Evolutionary conservation across 2,888 invertebrate genomes (phyloP), one percentile per base, ranked within the genome.

Genomic region (Plagodis dolabraria): DNA sequence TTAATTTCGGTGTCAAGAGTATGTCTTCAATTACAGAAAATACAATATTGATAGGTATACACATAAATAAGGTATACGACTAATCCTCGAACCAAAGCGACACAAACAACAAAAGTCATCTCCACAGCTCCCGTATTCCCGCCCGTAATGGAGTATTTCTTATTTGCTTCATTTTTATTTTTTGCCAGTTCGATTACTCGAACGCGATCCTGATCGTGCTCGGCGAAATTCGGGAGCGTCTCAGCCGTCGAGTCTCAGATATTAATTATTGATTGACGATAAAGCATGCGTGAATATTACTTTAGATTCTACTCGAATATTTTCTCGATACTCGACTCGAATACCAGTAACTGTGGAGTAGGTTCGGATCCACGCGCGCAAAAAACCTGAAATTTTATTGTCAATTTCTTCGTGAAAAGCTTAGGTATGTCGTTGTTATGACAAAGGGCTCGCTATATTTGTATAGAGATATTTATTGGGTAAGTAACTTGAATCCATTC

Each of bases 201-300:
- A 90, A 92, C 89, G 89, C 92, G 92, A 91, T 89, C 83, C 83
- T 82, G 88, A 86, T 88, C 88, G 85, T 87, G 89, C 88, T 85
- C 75, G 82, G 89, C 89, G 89, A 92, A 92, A 92, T 92, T 92
- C 92, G 92, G 92, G 91, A 92, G 92, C 92, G 86, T 89, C 88
- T 88, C 82, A 81, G 75, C 85, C 84, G 84, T 85, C 88, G 83
- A 82, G 85, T 84, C 84, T 80, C 82, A 86, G 90, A 89, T 92
- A 92, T 92, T 92, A 92, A 92, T 92, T 92, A 92, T 90, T 89
- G 92, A 92, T 92, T 89, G 91, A 86, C 87, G 91, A 91, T 92
- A 87, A 89, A 79, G 80, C 79, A 82, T 86, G 82, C 87, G 84
- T 88, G 88, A 87, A 87, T 87, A 86, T 85, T 82, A 81, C 80